Base-by-base conservation (phyloP, 2,113 vertebrate species). In the Sus scrofa region DNA sequence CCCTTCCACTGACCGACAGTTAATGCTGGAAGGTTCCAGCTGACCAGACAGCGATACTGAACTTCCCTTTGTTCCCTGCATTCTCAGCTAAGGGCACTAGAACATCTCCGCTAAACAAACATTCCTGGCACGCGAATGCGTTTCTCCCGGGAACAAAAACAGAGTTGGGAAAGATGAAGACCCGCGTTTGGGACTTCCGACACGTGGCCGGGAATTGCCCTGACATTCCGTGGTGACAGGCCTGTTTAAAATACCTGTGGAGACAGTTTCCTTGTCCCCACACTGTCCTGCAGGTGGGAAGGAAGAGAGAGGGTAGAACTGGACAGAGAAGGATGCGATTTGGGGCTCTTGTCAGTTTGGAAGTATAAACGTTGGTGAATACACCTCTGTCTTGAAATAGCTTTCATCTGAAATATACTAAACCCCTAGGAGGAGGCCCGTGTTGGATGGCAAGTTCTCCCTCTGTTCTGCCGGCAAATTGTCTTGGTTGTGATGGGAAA, bases 1-100 rank as follows among this genome's bases (percentile, higher is more conserved):
- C 91, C 96, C 83, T 89, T 86, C 83, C 50, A 81, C 97, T 87
- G 97, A 74, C 86, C 96, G 89, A 86, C 63, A 75, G 62, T 88
- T 91, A 94, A 79, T 65, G 15, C 26, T 71, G 58, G 52, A 11
- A 2, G 1, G 44, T 85, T 98, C 86, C 83, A 94, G 94, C 62
- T 94, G 91, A 96, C 82, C 78, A 91, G 68, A 91, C 6, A 89
- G 73, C 58, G 86, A 2, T 93, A 94, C 93, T 12, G 94, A 86
- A 70, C 58, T 93, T 93, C 44, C 26, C 11, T 94, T 87, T 71
- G 34, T 71, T 89, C 37, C 63, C 75, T 93, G 84, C 37, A 87
- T 84, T 95, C 54, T 91, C n/a, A 62, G 58, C 24, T 94, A 96
- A 95, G 63, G 96, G 56, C 27, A 30, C 4, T 13, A 89, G 63